Evolutionary conservation across 1,140 invertebrate species (phyloP), one percentile per base, ranked within the genome.

Genomic region (Polypedilum vanderplanki): DNA sequence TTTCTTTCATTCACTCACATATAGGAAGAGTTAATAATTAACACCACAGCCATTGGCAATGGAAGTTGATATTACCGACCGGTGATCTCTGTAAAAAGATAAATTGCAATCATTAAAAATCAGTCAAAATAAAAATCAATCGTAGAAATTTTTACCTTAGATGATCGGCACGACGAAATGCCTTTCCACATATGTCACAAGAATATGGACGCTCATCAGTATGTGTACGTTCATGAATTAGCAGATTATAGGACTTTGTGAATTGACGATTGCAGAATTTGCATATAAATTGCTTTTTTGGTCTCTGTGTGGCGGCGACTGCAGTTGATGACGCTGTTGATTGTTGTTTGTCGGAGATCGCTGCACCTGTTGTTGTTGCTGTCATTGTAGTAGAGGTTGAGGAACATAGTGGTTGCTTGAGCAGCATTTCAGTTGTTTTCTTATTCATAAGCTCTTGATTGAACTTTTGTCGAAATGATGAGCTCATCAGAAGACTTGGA

Each of bases 171-270:
- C 97, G 86, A 76, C 97, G 86, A 85, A 99, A 99, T 10, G 96
- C 94, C 82, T 99, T 99, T 46, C 94, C 93, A 83, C 98, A 99
- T 76, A 98, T 93, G 83, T 99, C 97, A 85, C 98, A 99, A 10
- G 95, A 94, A 81, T 97, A 99, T 1, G 97, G 98, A 75, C 97
- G 84, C 83, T 99, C 98, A 83, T 99, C 96, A 3, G 98, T 99
- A 82, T 99, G 98, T 1, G 96, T 99, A 78, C 96, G 87, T 83
- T 98, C 95, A 84, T 99, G 97, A 78, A 99, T 99, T 73, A 98
- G 85, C 74, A 99, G 87, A 83, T 99, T 99, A 85, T 99, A 99
- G 17, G 95, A 94, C 85, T 99, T 99, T 75, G 97, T 97, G 83
- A 99, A 99, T 80, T 98, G 93, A 57, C 98, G 88, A 80, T 94